Conservation (phyloP, 2,113 vertebrate genomes). For the Nipponia nippon region DNA sequence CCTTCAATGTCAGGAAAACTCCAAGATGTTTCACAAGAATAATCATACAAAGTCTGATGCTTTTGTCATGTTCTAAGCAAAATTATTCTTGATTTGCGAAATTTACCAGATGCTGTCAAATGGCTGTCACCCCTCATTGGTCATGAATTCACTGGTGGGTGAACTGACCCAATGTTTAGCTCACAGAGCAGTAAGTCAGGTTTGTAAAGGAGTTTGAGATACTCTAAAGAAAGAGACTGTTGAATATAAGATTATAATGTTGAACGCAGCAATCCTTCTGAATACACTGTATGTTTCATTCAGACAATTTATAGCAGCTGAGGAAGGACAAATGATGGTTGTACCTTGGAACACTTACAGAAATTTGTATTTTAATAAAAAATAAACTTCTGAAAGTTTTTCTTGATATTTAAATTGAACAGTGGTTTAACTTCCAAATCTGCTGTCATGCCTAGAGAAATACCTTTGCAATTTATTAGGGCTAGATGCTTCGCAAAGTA, state of each 20-base stretch:
- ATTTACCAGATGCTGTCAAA: background rate
- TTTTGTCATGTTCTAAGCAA: background rate
- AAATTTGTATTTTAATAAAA: background rate
- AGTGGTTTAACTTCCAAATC: background rate
- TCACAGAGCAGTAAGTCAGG: background rate
- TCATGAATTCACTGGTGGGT: background rate
- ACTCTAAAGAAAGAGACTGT: background rate
- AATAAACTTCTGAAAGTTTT: background rate
- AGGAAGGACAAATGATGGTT: background rate
- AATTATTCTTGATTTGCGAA: background rate
- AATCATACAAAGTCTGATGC: background rate
- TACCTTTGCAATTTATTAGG: background rate
- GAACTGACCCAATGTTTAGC: background rate
- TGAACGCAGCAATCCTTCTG: background rate
- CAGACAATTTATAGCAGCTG: background rate
- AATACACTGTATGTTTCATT: background rate
- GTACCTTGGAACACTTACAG: background rate
- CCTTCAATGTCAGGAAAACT: background rate
- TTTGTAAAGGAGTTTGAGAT: background rate
- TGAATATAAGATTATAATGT: background rate
- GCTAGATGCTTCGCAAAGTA: background rate
- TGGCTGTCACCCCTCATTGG: background rate
- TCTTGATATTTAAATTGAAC: background rate
- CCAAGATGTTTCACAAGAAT: background rate
- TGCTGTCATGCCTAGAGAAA: background rate